Base-by-base conservation (phyloP, 2,113 vertebrate species). In the Glareola pratincola region DNA sequence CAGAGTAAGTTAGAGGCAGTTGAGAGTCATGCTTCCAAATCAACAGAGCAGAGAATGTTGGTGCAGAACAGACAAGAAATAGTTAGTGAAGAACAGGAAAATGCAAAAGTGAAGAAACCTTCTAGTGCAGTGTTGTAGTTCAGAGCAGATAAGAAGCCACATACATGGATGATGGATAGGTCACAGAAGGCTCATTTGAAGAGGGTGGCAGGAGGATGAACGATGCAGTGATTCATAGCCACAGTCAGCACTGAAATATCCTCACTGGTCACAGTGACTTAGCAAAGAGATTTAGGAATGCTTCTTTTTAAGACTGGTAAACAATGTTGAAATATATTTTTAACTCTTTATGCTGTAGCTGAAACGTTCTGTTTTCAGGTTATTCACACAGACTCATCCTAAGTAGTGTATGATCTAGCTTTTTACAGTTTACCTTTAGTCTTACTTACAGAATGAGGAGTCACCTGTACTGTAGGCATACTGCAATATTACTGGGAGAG, bases 111-210 rank as follows among this genome's bases (percentile, higher is more conserved):
- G 30, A 77, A 80, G 50, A 77, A 63, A 78, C 10, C 10, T 45
- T 67, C 20, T 27, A 48, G 18, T 41, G n/a, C 41, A 24, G 29
- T 30, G 48, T 29, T 48, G 41, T 64, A 41, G 76, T 51, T 79
- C 60, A 27, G 37, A 81, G 51, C 41, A 12, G 2, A 16, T 78
- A 50, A 62, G 39, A 85, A 56, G 43, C 69, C 30, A 8, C 20
- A 2, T 60, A 10, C 0, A 0, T 18, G 37, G 30, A 43, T 79
- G 54, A 34, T 48, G 34, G 36, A 43, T 53, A 47, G 21, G 4
- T 91, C 14, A 6, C 66, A 51, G 77, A 74, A 81, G 64, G 15
- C 48, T 89, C 17, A 11, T 63, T 78, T 60, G 69, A 74, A 53
- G 71, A 62, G 48, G 39, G 30, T 51, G 14, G 43, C 64, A 64